Evolutionary conservation across 2,113 vertebrate genomes (phyloP).

Genomic region (human): DNA sequence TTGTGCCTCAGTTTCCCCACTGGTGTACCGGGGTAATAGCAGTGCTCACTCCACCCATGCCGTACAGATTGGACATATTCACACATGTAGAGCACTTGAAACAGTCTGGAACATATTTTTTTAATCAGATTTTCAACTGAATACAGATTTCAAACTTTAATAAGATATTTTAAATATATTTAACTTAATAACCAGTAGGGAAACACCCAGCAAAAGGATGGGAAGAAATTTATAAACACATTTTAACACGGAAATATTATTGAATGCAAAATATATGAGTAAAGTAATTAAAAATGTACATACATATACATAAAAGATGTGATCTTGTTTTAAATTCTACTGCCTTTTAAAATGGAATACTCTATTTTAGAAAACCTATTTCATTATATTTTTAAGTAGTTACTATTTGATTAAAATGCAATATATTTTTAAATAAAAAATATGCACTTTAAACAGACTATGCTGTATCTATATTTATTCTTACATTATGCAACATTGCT

Average conservation of each 20-base stretch:
- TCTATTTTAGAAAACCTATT: background rate
- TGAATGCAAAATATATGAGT: background rate
- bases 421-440: slow-evolving; percentile 9
- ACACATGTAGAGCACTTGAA: background rate
- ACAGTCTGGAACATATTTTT: background rate
- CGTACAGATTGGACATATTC: background rate
- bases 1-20: background rate
- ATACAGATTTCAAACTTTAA: background rate
- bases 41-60: background rate
- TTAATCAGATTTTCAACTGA: background rate
- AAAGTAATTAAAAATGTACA: background rate
- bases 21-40: background rate
- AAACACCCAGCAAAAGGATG: background rate
- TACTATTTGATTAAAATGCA: background rate
- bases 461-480: background rate
- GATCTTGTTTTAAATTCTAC: background rate
- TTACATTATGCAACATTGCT: background rate
- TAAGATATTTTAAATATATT: background rate
- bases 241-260: background rate
- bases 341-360: background rate
- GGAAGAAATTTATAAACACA: background rate
- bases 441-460: background rate
- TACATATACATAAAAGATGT: background rate
- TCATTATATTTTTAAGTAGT: background rate
- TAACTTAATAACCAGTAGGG: background rate